Conservation (phyloP, 2,113 vertebrate genomes). For the Raphicerus campestris region DNA sequence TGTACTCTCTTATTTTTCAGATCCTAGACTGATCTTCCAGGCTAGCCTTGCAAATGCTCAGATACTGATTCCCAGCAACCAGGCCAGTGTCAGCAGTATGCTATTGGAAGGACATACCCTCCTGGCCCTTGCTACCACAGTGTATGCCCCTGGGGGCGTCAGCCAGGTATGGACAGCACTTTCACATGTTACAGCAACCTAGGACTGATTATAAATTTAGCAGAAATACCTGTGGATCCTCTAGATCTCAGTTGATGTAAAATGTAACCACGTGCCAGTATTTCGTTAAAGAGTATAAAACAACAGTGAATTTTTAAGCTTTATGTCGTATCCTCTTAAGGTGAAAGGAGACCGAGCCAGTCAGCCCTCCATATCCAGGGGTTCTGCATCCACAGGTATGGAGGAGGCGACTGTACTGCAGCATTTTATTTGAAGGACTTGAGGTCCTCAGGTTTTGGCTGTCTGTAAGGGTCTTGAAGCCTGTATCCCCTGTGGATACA, state of each 20-base stretch:
- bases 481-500: not conserved
- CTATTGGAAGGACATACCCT: constrained; percentile 94
- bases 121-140: constrained; percentile 89
- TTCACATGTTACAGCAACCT: not conserved
- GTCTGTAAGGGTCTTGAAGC: not conserved
- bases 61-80: constrained; percentile 90
- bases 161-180: constrained; percentile 86
- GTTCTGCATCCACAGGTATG: not conserved
- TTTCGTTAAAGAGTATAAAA: not conserved
- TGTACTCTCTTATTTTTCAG: constrained; percentile 74
- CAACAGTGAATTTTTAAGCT: not conserved
- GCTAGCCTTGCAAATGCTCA: constrained; percentile 93
- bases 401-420: not conserved
- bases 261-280: not conserved
- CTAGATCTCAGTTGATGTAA: not conserved
- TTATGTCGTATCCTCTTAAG: not conserved
- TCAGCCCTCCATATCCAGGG: not conserved
- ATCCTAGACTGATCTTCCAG: constrained; percentile 88
- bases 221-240: not conserved
- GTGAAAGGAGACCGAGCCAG: not conserved
- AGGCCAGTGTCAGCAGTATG: constrained; percentile 92
- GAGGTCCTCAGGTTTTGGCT: too few relatives aligned
- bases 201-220: not conserved
- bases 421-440: not conserved
- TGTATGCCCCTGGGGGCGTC: constrained; percentile 91